Evolutionary conservation across 30 jellyfish, hydroid and myxozoan species (phyloP), one percentile per base, ranked within the genome.

Genomic region (Aurelia aurita): DNA sequence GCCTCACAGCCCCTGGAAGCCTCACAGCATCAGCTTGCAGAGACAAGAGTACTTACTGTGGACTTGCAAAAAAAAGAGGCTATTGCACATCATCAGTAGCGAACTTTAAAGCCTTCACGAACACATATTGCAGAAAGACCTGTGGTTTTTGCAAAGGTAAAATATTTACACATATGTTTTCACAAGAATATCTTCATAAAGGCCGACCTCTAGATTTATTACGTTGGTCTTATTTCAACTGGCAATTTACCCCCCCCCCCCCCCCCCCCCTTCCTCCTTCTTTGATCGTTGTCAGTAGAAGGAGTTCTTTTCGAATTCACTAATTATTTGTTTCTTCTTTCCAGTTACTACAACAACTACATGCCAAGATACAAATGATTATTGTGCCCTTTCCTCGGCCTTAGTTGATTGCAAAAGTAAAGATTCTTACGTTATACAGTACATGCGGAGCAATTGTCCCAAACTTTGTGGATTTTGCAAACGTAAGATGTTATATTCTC

Each of bases 121-220:
- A 44, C 10, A 71, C 27, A 26, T 35, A 79, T 54, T 89, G 97
- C 89, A 80, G 73, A 70, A 59, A 89, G 61, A 27, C 93, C 19
- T 89, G 97, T 43, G 81, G 81, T 8, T 31, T 61, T 1, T 89
- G 97, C 75, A 85, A 20, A 83, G 73, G 81, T 58, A 58, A 69
- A 25, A 11, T 32, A 3, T 58, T 19, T 12, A 18, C 10, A 29
- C 58, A 10, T 53, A 28, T 58, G 23, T 62, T 5, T 8, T 34
- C n/a, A 23, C 29, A 60, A 57, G 67, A 55, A 14, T 47, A 8
- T 8, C 16, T 16, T 47, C 16, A 16, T 10, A 8, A 47, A 8
- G 59, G 59, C 59, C 16, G 59, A 47, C 59, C 10, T 47, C 16
- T 16, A 47, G 10, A 47, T 47, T 47, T 47, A 8, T 47, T 16